Evolutionary conservation across 2,113 vertebrate species (phyloP), one percentile per base, ranked within the genome.

Genomic region (Suricata suricatta): DNA sequence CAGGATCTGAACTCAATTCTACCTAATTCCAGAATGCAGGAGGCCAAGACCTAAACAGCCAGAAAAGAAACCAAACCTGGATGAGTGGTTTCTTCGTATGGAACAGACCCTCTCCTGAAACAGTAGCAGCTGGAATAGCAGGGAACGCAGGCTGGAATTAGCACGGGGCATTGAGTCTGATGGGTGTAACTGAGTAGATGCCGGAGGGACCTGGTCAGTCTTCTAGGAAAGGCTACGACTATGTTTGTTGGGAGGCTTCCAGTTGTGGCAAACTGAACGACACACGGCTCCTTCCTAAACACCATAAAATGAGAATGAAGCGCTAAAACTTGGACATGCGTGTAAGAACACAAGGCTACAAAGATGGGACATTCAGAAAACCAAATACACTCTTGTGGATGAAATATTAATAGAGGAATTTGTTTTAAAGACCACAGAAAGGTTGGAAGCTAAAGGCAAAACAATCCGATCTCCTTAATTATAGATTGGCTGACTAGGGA

Each of bases 341-440:
- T 79, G 83, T 7, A 96, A 92, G 38, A 92, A 92, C 5, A 7
- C 10, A 41, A 54, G 47, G 12, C 11, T 77, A 64, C 14, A 81
- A 90, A 74, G 25, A 88, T 88, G 11, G 35, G 81, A 79, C 0
- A 72, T 41, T 77, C 33, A 66, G 31, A 88, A 95, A 94, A 92
- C 27, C 74, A 88, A 15, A 92, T 57, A 13, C 12, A 57, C 15
- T 79, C 35, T 54, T 86, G 2, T 79, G 47, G 44, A 77, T 90
- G 90, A 74, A 94, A 35, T 95, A 63, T 89, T 77, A 82, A 41
- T 63, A 52, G 60, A 8, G 80, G 3, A 86, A 21, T 86, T 93
- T 96, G 31, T 74, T 96, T 88, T 71, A 77, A 96, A 95, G 64
- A 72, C 50, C 35, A 93, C 16, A 33, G 50, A 95, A 89, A 38